Percentiles rank a stretch among this genome's conserved stretches.
phyloP scores from a whole-genome alignment of 2,113 vertebrate genomes.

The Benitochromis conjunctus region DNA sequence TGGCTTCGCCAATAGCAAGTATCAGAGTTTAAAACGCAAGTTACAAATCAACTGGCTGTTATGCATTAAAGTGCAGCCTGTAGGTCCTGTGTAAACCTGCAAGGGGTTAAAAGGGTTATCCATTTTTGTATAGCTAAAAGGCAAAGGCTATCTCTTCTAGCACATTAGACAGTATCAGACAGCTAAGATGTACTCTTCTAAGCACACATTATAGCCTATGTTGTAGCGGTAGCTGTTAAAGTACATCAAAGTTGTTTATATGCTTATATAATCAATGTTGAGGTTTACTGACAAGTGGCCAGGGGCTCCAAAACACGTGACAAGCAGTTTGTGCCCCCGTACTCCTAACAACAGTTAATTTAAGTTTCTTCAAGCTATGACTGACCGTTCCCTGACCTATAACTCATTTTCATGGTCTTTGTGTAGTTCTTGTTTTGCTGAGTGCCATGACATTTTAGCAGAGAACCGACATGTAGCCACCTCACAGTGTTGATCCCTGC shows the following conservation, averaged over 20 bases:
- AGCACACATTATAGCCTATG: neutral
- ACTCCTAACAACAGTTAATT: neutral
- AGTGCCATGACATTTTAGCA: neutral
- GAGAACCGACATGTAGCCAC: neutral
- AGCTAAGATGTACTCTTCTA: neutral
- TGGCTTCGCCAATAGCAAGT: neutral
- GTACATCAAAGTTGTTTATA: neutral
- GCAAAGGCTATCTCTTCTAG: neutral
- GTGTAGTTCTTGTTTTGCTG: fast-evolving
- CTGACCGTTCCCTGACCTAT: neutral
- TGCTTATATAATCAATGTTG: neutral
- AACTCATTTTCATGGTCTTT: neutral
- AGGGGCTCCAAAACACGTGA: neutral
- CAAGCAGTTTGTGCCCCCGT: neutral
- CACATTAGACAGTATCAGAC: neutral
- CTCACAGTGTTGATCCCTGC: neutral
- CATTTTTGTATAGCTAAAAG: neutral
- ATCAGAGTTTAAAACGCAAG: neutral
- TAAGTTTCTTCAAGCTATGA: neutral
- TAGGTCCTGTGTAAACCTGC: slow-evolving; percentile 3
- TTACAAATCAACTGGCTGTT: neutral
- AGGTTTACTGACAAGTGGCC: neutral
- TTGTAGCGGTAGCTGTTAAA: neutral
- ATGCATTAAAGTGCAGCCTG: neutral
- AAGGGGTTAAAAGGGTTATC: slow-evolving; percentile 15